These are phyloP conservation scores for Pseudomyrmex sp. DNA, from an alignment of 1,140 invertebrate species.

Conservation along the genomic window DNA sequence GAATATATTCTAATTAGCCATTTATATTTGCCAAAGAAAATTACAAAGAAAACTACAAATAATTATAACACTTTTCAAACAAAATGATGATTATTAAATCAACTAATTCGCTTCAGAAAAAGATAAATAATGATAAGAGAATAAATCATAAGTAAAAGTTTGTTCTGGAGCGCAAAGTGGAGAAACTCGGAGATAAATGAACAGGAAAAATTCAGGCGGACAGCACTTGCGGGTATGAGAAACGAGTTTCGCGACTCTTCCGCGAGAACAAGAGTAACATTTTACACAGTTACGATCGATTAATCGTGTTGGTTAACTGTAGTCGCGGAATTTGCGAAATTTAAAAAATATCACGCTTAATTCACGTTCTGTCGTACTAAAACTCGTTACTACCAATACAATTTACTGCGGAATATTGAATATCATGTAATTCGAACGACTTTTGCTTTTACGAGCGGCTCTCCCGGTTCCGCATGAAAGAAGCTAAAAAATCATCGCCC, in stretches of 20 bases:
- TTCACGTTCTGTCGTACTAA: not conserved
- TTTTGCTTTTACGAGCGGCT: slow-evolving; percentile 26
- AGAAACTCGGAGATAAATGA: not conserved
- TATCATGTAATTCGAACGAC: slow-evolving; percentile 19
- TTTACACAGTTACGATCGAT: slow-evolving; percentile 21
- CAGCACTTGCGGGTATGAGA: not conserved
- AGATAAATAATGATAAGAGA: slow-evolving; percentile 9
- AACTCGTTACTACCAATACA: not conserved
- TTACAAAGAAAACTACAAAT: slow-evolving; percentile 15
- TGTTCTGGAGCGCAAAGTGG: not conserved
- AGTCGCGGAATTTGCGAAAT: not conserved
- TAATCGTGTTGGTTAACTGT: slow-evolving; percentile 12
- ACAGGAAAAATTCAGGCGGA: slow-evolving; percentile 17
- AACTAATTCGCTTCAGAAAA: not conserved
- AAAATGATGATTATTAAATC: not conserved
- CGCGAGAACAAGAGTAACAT: slow-evolving; percentile 27
- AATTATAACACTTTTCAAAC: slow-evolving; percentile 22
- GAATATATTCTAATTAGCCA: slow-evolving; percentile 39
- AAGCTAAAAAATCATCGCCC: slow-evolving; percentile 3
- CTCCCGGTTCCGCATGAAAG: slow-evolving; percentile 13
- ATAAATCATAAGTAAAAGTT: not conserved
- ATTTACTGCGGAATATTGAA: not conserved
- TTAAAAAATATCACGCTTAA: not conserved
- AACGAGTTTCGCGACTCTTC: slow-evolving; percentile 38
- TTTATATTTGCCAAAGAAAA: slow-evolving; percentile 16